Conservation (phyloP, 2,113 vertebrate genomes). For the Xenotilapia leptura region DNA sequence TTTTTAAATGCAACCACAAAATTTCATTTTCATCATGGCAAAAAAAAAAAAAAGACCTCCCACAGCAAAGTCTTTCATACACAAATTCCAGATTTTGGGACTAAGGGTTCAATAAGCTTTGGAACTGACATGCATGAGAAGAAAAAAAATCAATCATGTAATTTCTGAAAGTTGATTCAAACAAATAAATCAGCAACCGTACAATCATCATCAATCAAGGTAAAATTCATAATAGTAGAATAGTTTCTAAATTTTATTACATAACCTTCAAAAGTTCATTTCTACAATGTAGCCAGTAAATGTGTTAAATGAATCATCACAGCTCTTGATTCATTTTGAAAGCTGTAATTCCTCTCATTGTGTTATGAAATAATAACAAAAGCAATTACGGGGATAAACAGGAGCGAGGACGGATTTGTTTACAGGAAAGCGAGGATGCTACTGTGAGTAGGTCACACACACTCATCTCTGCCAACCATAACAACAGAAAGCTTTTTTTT, state of each 20-base stretch:
- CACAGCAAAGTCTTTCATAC: slow-evolving; percentile 45
- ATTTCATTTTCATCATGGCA: background rate
- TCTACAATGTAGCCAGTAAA: background rate
- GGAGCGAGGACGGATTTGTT: background rate
- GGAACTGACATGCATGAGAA: slow-evolving; percentile 47
- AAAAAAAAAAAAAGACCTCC: background rate
- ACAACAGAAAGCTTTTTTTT: background rate
- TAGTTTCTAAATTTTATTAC: background rate
- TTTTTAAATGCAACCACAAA: no score
- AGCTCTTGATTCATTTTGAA: background rate
- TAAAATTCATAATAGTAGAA: background rate
- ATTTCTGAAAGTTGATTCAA: background rate
- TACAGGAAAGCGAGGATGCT: background rate
- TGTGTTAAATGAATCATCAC: background rate
- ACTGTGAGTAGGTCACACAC: background rate
- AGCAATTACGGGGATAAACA: background rate
- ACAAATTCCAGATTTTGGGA: background rate
- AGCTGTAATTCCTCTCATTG: background rate
- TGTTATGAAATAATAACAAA: background rate
- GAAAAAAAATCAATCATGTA: background rate
- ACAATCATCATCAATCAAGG: slow-evolving; percentile 1
- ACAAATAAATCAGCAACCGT: background rate
- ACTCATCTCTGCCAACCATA: background rate
- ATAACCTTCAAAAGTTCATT: background rate
- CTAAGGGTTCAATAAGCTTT: background rate